phyloP scores from a whole-genome alignment of 2,888 invertebrate species.

The Scaptomyza flava region DNA sequence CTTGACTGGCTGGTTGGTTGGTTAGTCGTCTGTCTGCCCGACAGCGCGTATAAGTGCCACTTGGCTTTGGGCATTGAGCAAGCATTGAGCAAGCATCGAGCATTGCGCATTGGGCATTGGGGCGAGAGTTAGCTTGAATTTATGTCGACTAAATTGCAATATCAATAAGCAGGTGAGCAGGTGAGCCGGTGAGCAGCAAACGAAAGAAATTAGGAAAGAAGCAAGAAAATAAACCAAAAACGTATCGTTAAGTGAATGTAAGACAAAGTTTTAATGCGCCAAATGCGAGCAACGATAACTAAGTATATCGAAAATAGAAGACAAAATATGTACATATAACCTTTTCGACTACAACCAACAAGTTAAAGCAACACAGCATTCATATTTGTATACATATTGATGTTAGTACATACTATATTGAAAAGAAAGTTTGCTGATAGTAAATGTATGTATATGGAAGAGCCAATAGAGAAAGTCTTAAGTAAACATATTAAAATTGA shows the following conservation, averaged over 20 bases:
- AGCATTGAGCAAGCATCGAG: constrained; percentile 1
- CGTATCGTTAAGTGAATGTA: constrained; percentile 23
- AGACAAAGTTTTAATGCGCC: constrained; percentile 36
- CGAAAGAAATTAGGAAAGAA: not conserved
- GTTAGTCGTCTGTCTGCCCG: constrained; percentile 24
- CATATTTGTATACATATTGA: not conserved
- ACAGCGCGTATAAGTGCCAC: constrained; percentile 49
- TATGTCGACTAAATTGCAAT: constrained; percentile 66
- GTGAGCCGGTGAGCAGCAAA: constrained; percentile 24
- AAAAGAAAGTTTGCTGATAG: constrained; percentile 24
- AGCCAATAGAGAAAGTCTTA: constrained; percentile 34
- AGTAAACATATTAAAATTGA: constrained; percentile 55
- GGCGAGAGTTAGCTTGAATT: constrained; percentile 45
- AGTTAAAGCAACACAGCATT: not conserved
- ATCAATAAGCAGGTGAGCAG: constrained; percentile 56
- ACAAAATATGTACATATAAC: not conserved
- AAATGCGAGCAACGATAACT: constrained; percentile 34
- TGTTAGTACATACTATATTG: too few relatives aligned
- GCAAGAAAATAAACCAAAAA: constrained; percentile 2
- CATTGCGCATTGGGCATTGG: not conserved
- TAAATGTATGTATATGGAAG: not conserved
- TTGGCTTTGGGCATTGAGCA: constrained; percentile 25
- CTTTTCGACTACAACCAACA: not conserved
- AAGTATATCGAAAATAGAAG: not conserved
- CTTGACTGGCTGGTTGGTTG: constrained; percentile 13